Evolutionary conservation across 2,888 invertebrate species (phyloP).

Genomic region (Chloroclysta siterata): DNA sequence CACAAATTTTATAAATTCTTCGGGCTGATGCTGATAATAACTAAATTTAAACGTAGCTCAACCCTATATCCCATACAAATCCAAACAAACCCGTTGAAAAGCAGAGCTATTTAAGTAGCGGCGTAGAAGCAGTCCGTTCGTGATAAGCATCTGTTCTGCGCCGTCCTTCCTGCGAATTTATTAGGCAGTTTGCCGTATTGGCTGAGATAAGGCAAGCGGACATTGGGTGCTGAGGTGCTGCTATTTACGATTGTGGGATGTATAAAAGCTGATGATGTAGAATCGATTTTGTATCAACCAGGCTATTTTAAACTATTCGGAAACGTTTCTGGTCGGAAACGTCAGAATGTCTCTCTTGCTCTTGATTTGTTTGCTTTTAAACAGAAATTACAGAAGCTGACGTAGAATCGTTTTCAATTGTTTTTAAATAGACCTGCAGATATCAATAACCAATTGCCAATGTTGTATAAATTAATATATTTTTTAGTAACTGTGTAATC

Average conservation of each 20-base stretch:
- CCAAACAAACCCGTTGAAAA: slow-evolving; percentile 34
- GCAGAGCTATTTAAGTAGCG: slow-evolving; percentile 55
- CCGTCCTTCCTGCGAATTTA: slow-evolving; percentile 51
- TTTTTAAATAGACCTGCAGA: too few species aligned
- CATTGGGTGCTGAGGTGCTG: slow-evolving; percentile 24
- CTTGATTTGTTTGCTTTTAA: too few species aligned
- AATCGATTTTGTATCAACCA: slow-evolving; percentile 3
- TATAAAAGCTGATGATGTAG: background rate
- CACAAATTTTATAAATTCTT: background rate
- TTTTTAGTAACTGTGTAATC: too few species aligned
- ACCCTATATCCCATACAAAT: background rate
- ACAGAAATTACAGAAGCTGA: too few species aligned
- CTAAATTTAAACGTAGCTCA: background rate
- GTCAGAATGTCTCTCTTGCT: too few species aligned
- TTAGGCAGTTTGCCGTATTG: slow-evolving; percentile 58
- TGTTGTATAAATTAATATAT: too few species aligned
- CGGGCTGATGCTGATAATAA: background rate
- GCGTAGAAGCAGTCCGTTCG: slow-evolving; percentile 53
- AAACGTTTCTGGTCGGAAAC: too few species aligned
- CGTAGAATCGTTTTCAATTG: too few species aligned
- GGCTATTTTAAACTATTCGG: too few species aligned
- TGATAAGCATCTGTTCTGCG: slow-evolving; percentile 63
- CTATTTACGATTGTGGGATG: slow-evolving; percentile 1
- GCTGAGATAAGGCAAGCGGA: slow-evolving; percentile 42
- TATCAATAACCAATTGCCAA: too few species aligned